Conservation (phyloP, 2,797 vertebrate genomes). For the Thalassophryne amazonica region DNA sequence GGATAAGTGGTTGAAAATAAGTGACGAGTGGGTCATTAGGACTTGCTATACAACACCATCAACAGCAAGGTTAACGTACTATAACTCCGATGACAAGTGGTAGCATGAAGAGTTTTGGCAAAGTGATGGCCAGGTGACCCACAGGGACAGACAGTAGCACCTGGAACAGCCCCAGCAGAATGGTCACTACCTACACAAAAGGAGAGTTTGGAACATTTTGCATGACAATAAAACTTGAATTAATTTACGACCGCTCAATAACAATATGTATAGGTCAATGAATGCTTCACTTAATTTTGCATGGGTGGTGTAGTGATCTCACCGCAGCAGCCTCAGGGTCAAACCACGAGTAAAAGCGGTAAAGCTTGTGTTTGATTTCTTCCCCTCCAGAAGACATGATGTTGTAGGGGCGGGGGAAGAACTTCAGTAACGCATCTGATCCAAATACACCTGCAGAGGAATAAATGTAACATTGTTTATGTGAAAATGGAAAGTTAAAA, state of each 20-base stretch:
- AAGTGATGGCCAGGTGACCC: background rate
- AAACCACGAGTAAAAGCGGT: slow-evolving; percentile 43
- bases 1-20: too few relatives aligned
- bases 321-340: slow-evolving; percentile 70
- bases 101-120: slow-evolving; percentile 49
- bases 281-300: background rate
- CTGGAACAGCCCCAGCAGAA: slow-evolving; percentile 73
- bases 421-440: too few relatives aligned
- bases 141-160: slow-evolving; percentile 59
- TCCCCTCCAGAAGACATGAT: slow-evolving; percentile 44
- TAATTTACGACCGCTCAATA: too few relatives aligned
- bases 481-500: too few relatives aligned
- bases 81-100: slow-evolving; percentile 63
- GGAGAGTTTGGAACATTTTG: too few relatives aligned
- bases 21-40: background rate
- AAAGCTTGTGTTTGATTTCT: slow-evolving; percentile 19
- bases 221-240: too few relatives aligned
- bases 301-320: slow-evolving; percentile 18
- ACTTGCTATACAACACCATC: too few relatives aligned
- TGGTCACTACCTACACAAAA: slow-evolving; percentile 62
- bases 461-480: too few relatives aligned
- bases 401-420: slow-evolving; percentile 24
- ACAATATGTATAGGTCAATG: too few relatives aligned
- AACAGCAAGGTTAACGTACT: slow-evolving; percentile 55
- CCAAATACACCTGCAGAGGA: too few relatives aligned